Evolutionary conservation across 2,888 invertebrate genomes (phyloP).

Genomic region (Lasioglossum morio): DNA sequence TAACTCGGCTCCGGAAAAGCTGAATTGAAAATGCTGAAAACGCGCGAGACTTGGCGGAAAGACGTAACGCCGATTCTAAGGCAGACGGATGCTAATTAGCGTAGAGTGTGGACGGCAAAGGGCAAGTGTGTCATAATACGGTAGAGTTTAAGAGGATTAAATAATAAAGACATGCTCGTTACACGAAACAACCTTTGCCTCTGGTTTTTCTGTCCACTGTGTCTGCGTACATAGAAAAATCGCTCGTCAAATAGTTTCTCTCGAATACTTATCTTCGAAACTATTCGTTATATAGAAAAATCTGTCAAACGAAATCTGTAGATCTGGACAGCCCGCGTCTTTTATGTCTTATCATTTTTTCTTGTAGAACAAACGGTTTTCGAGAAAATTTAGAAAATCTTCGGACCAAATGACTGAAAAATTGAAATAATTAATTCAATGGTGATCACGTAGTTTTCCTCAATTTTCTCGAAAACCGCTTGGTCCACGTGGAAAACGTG

Average conservation of each 20-base stretch:
- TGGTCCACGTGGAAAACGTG: too few relatives aligned
- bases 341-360: too few relatives aligned
- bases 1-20: slow-evolving; percentile 7
- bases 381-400: too few relatives aligned
- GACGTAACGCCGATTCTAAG: slow-evolving; percentile 24
- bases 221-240: slow-evolving; percentile 26
- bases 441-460: too few relatives aligned
- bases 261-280: too few relatives aligned
- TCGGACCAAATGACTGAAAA: too few relatives aligned
- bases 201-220: slow-evolving; percentile 33
- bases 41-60: not conserved
- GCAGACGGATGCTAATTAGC: slow-evolving; percentile 63
- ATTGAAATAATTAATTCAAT: too few relatives aligned
- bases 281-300: accelerated
- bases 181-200: slow-evolving; percentile 45
- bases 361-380: too few relatives aligned
- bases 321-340: too few relatives aligned
- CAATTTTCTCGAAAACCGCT: too few relatives aligned
- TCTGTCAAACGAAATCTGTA: too few relatives aligned
- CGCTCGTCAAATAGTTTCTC: too few relatives aligned
- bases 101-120: slow-evolving; percentile 27
- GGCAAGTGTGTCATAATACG: slow-evolving; percentile 67
- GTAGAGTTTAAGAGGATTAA: slow-evolving; percentile 69
- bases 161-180: slow-evolving; percentile 68
- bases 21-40: slow-evolving; percentile 45